Conservation (phyloP, 2,113 vertebrate species). For the Dicerorhinus sumatrensis region DNA sequence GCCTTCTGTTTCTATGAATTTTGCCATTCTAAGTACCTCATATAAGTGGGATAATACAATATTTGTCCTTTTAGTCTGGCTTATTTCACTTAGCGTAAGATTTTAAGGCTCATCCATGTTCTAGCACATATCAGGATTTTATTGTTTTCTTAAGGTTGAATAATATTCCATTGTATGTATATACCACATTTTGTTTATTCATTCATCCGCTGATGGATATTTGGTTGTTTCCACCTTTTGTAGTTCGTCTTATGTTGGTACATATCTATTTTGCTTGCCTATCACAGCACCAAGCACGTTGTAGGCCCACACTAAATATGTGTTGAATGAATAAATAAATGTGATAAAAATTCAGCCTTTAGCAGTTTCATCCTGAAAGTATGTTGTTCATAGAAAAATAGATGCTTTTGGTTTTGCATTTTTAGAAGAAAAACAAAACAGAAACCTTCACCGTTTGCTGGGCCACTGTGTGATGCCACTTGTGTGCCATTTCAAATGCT, state of each 20-base stretch:
- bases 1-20: background rate
- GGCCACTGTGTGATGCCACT: background rate
- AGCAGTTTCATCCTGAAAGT: background rate
- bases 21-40: background rate
- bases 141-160: background rate
- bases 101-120: background rate
- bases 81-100: background rate
- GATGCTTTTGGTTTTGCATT: background rate
- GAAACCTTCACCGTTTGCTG: background rate
- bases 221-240: background rate
- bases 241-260: background rate
- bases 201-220: background rate
- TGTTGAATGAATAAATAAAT: background rate
- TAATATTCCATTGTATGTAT: background rate
- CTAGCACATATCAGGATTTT: background rate
- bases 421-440: background rate
- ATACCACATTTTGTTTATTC: background rate
- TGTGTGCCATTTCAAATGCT: background rate
- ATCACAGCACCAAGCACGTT: background rate
- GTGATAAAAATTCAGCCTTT: background rate
- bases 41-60: background rate
- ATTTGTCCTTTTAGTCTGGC: background rate
- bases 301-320: background rate
- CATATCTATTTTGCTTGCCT: background rate
- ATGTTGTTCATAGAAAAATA: background rate